phyloP scores from a whole-genome alignment of 2,888 invertebrate species.

The Nephrotoma guestfalica region DNA sequence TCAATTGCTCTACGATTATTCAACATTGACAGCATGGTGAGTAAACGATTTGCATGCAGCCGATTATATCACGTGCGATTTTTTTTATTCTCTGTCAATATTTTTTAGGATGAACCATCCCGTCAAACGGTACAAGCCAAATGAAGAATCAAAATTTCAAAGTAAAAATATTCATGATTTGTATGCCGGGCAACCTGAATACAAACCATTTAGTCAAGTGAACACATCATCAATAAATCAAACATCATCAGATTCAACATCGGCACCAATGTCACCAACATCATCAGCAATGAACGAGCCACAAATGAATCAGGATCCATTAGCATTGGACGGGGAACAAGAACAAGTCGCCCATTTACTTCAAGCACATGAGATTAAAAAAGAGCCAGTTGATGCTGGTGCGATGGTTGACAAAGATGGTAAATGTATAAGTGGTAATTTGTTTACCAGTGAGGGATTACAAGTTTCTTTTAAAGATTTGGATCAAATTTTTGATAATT shows the following conservation, averaged over 20 bases:
- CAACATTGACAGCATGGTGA: conserved; percentile 71
- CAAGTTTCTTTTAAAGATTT: conserved; percentile 80
- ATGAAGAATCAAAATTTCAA: conserved; percentile 32
- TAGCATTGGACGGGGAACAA: conserved; percentile 10
- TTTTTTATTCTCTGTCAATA: background rate
- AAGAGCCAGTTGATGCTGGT: conserved; percentile 38
- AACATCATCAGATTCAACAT: conserved; percentile 11
- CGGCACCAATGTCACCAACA: conserved; percentile 8
- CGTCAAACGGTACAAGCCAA: conserved; percentile 70
- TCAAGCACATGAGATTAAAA: conserved; percentile 41
- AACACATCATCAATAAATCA: conserved; percentile 21
- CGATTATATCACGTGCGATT: background rate
- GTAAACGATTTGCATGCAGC: conserved; percentile 19
- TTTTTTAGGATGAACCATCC: conserved; percentile 67
- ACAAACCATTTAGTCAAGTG: conserved; percentile 18
- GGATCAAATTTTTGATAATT: conserved; percentile 82
- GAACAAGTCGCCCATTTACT: conserved; percentile 13
- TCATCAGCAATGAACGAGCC: background rate
- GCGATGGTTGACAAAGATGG: conserved; percentile 25
- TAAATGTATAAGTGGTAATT: conserved; percentile 29
- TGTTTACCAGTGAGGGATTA: conserved; percentile 78
- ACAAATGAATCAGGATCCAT: conserved; percentile 12
- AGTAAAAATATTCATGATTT: conserved; percentile 35
- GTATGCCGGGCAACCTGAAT: conserved; percentile 45
- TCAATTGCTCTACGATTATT: conserved; percentile 78